Evolutionary conservation across 2,888 invertebrate species (phyloP), one percentile per base, ranked within the genome.

Genomic region (Drosophila pegasa): DNA sequence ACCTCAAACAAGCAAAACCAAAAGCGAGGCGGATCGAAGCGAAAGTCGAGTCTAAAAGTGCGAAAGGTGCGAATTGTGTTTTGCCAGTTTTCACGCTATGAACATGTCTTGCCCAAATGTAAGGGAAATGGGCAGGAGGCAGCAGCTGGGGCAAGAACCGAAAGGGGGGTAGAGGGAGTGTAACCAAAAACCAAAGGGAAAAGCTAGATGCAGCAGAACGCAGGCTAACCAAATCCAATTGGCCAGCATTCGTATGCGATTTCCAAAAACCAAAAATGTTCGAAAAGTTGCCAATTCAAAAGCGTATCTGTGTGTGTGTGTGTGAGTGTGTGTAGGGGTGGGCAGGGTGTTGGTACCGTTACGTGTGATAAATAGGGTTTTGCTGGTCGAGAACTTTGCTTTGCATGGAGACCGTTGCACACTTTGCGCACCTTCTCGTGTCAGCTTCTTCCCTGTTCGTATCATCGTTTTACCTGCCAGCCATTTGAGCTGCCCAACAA

Each of bases 281-380:
- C 43, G 22, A 58, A 70, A 77, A 69, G 61, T 71, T 75, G 35
- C 29, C 29, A 62, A 43, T 66, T 48, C 16, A 25, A 43, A 43
- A 43, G 22, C 14, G 47, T 5, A 2, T 8, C 9, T 7, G 27
- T 43, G n/a, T 25, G 25, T 33, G 5, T 12, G 5, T 43, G 43
- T 18, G 29, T 29, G 43, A 25, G 45, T 29, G 45, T 16, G 18
- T 47, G 45, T 27, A 1, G 7, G 5, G 20, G 31, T 41, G 43
- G 18, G 18, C 18, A 2, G 38, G n/a, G 29, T 33, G 20, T 10
- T 38, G 38, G 35, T 43, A 29, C 47, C 56, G 66, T 67, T 56
- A 63, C 67, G 77, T 81, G 87, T 87, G 83, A 83, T 83, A 87
- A 83, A 87, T 84, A 83, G 79, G 79, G 87, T 79, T 84, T 86